Evolutionary conservation across 2,113 vertebrate genomes (phyloP).

Genomic region (Chiloscyllium plagiosum): DNA sequence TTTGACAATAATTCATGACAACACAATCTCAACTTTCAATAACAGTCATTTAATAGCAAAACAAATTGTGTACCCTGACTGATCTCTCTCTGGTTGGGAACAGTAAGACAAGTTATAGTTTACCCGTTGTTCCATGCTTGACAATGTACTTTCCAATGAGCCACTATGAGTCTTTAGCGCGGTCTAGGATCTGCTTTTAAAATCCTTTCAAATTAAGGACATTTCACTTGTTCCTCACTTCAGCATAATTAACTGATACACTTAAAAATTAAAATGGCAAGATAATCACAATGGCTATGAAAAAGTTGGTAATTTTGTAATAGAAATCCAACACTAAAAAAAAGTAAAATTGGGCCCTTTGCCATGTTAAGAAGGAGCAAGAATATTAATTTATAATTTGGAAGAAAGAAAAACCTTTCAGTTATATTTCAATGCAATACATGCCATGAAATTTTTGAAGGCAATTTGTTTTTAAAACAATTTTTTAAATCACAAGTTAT

Average conservation of each 20-base stretch:
- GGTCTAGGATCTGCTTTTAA: background rate
- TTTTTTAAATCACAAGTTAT: conserved; percentile 55
- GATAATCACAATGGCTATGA: background rate
- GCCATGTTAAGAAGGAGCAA: conserved; percentile 15
- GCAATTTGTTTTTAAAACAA: conserved; percentile 74
- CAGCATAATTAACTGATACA: background rate
- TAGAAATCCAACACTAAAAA: background rate
- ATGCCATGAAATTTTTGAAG: conserved; percentile 79
- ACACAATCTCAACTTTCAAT: background rate
- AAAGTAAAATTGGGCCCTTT: background rate
- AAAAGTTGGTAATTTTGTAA: background rate
- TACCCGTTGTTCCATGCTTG: background rate
- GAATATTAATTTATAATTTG: conserved; percentile 61
- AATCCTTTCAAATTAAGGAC: background rate
- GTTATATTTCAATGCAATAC: conserved; percentile 56
- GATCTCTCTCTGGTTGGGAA: background rate
- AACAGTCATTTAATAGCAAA: background rate
- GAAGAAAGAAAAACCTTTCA: conserved; percentile 59
- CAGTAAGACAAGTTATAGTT: background rate
- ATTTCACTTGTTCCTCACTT: background rate
- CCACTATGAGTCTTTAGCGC: background rate
- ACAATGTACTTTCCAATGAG: background rate
- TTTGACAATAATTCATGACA: background rate
- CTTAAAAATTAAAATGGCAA: background rate
- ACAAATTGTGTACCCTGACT: background rate